phyloP scores from a whole-genome alignment of 2,797 vertebrate genomes.

The Ptychobarbus kaznakovi region DNA sequence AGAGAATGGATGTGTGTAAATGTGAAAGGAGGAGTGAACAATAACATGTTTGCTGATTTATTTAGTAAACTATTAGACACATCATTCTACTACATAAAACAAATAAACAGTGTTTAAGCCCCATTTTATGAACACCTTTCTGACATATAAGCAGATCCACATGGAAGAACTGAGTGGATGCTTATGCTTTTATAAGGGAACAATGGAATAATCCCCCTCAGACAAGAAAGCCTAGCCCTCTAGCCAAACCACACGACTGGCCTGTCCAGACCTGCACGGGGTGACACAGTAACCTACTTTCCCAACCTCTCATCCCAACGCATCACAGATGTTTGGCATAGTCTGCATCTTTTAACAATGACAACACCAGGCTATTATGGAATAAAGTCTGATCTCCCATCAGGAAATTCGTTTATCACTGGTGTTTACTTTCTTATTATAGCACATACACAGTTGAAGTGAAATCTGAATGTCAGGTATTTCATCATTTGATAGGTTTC shows the following conservation, averaged over 20 bases:
- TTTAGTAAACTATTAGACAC: background rate
- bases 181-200: constrained; percentile 49
- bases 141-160: constrained; percentile 41
- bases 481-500: constrained; percentile 14
- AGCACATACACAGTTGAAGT: background rate
- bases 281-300: constrained; percentile 72
- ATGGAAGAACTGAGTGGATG: constrained; percentile 49
- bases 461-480: background rate
- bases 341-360: constrained; percentile 22
- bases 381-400: constrained; percentile 3
- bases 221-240: constrained; percentile 61
- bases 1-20: constrained; percentile 1
- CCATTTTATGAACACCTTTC: background rate
- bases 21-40: background rate
- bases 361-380: background rate
- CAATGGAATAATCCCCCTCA: constrained; percentile 71
- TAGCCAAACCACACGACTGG: constrained; percentile 56
- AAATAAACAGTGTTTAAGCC: background rate
- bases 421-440: background rate
- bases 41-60: background rate
- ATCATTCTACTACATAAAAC: background rate
- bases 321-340: constrained; percentile 24
- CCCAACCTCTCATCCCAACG: background rate
- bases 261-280: constrained; percentile 67
- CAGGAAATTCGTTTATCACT: background rate